Base-by-base conservation (phyloP, 1,140 invertebrate species). In the Procambarus virginalis region DNA sequence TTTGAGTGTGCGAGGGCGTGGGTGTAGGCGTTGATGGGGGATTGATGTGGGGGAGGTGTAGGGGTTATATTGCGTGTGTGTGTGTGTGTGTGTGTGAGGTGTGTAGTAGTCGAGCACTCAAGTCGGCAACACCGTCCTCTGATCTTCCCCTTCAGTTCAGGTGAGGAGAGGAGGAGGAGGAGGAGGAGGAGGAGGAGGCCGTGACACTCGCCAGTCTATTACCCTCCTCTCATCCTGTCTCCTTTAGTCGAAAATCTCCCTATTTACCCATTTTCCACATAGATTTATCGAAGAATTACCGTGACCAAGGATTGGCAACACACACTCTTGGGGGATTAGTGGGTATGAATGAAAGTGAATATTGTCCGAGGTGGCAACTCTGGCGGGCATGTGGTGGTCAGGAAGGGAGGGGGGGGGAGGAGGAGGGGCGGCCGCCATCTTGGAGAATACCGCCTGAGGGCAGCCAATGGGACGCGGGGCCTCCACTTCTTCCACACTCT, bases 391-490 rank as follows among this genome's bases (percentile, higher is more conserved):
- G 55, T 58, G 55, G 34, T 77, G 48, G n/a, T 46, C 45, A 45
- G 45, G 51, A 14, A 8, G 4, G 80, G 55, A 2, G 34, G 22
- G 80, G 51, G 2, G 78, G 51, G n/a, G 20, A 46, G 77, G 77
- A 51, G 46, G 55, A n/a, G 46, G 49, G 77, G 64, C 55, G 55
- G 48, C 55, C 80, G 80, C 80, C 80, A 82, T 82, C 80, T 82
- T 82, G 80, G 80, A 82, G 80, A 82, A 64, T 60, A 58, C 22
- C 58, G 80, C 80, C 80, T 34, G 51, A 45, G 80, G 80, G 80
- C 80, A 82, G 58, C 80, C 80, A 82, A 82, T 82, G 80, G 80
- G 80, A 82, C 80, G 80, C 80, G 49, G 77, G 77, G 80, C 80
- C 80, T 34, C 75, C 45, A 46, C 45, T 48, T 68, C 64, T 10